Evolutionary conservation across 2,113 vertebrate species (phyloP), one percentile per base, ranked within the genome.

Genomic region (Sitta europaea): DNA sequence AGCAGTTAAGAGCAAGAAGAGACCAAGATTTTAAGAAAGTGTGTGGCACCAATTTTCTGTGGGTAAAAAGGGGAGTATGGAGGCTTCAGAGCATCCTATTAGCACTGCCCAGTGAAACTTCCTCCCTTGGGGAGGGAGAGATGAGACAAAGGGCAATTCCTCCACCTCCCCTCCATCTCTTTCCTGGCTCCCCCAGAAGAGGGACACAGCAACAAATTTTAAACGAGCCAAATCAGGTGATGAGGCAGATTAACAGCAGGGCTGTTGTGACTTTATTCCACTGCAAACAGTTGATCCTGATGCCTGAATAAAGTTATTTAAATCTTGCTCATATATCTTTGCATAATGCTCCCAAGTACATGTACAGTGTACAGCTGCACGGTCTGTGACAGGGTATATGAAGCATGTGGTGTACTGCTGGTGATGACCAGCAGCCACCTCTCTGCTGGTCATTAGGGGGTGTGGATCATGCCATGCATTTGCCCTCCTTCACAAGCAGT

Each of bases 171-270:
- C 19, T 73, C 55, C 47, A 17, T 17, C 54, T 51, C 55, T 51
- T 42, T 71, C 62, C 67, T 48, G 35, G 36, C 33, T 81, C 63
- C 38, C 35, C 31, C 67, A 65, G 76, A 23, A 17, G 51, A 74
- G 12, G 54, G 43, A 59, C 36, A 50, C 23, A 74, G 65, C 25
- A 72, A 50, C 31, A 77, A 54, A 71, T 50, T 87, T 76, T 72
- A 55, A 72, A 31, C 0, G 0, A 78, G 24, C 2, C 67, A 7
- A 4, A 38, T 54, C 59, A 25, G 65, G 20, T n/a, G 36, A 36
- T 38, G 16, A 61, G 33, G 29, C 51, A 59, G 43, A 31, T 42
- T 63, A 63, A 76, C 9, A 43, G 54, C 70, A 91, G 23, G 57
- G 72, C 40, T 38, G 36, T 2, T 65, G 50, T 12, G 18, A 81